phyloP scores from a whole-genome alignment of 2,888 invertebrate genomes.

The Pyrocoelia pectoralis region DNA sequence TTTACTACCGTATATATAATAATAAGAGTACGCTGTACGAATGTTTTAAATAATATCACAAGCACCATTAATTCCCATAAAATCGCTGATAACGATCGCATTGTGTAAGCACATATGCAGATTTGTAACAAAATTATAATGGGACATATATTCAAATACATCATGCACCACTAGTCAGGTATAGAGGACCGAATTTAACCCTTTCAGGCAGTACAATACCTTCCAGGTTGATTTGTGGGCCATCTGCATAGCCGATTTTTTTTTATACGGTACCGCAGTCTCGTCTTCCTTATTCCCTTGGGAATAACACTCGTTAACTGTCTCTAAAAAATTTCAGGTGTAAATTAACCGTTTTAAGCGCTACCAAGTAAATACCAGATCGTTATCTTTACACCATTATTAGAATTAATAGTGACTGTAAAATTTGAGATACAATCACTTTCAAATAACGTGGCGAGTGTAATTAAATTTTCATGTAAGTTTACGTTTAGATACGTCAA shows the following conservation, averaged over 20 bases:
- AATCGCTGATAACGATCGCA: slow-evolving; percentile 49
- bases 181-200: slow-evolving; percentile 51
- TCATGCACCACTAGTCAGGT: slow-evolving; percentile 59
- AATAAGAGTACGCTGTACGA: not conserved
- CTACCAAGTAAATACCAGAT: not conserved
- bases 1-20: not conserved
- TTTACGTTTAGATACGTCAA: not conserved
- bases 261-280: slow-evolving; percentile 5
- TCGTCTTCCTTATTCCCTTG: slow-evolving; percentile 42
- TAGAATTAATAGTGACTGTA: not conserved
- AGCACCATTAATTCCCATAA: slow-evolving; percentile 59
- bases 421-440: not conserved
- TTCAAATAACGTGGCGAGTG: not conserved
- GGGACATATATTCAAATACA: slow-evolving; percentile 52
- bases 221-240: slow-evolving; percentile 55
- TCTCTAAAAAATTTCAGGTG: not conserved
- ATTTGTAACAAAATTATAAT: slow-evolving; percentile 54
- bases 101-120: slow-evolving; percentile 49
- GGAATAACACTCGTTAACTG: slow-evolving; percentile 27
- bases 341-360: not conserved
- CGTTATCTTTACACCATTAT: not conserved
- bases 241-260: slow-evolving; percentile 51
- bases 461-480: slow-evolving; percentile 8
- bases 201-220: slow-evolving; percentile 54
- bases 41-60: slow-evolving; percentile 54